Conservation (phyloP, 2,888 invertebrate species). For the Drosophila putrida region DNA sequence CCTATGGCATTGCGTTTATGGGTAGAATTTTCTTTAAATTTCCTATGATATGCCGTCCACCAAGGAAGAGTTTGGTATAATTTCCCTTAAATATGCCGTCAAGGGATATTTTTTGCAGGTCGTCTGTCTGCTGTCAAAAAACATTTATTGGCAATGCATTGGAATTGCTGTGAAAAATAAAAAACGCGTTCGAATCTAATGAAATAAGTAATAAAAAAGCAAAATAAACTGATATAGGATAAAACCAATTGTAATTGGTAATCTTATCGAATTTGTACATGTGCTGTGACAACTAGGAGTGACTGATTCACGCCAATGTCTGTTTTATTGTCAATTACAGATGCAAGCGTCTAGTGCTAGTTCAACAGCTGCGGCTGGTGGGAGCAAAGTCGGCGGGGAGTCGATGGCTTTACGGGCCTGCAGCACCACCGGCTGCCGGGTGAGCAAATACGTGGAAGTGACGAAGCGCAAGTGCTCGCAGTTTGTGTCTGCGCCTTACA, state of each 20-base stretch:
- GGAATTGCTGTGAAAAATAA: conserved; percentile 25
- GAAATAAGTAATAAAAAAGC: conserved; percentile 2
- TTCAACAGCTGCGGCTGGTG: conserved; percentile 5
- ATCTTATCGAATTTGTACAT: not conserved
- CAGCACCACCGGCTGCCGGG: conserved; percentile 56
- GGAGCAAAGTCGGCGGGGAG: conserved; percentile 1
- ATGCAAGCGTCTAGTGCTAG: conserved; percentile 29
- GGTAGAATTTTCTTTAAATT: too few species aligned
- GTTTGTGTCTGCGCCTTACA: conserved; percentile 77
- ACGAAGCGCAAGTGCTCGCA: conserved; percentile 80
- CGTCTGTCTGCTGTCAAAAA: not conserved
- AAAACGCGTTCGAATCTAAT: conserved; percentile 23
- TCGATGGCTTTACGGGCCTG: conserved; percentile 53
- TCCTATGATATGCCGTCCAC: too few species aligned
- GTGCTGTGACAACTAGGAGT: not conserved
- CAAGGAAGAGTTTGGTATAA: too few species aligned
- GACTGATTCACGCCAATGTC: not conserved
- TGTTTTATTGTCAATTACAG: conserved; percentile 17
- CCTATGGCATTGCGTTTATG: too few species aligned
- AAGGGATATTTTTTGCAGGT: too few species aligned
- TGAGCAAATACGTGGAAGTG: conserved; percentile 73
- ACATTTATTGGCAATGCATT: conserved; percentile 24
- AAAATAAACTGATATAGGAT: conserved; percentile 8
- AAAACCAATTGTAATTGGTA: not conserved
- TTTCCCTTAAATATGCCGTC: too few species aligned